phyloP scores from a whole-genome alignment of 1,140 invertebrate species.

The Steinernema feltiae region DNA sequence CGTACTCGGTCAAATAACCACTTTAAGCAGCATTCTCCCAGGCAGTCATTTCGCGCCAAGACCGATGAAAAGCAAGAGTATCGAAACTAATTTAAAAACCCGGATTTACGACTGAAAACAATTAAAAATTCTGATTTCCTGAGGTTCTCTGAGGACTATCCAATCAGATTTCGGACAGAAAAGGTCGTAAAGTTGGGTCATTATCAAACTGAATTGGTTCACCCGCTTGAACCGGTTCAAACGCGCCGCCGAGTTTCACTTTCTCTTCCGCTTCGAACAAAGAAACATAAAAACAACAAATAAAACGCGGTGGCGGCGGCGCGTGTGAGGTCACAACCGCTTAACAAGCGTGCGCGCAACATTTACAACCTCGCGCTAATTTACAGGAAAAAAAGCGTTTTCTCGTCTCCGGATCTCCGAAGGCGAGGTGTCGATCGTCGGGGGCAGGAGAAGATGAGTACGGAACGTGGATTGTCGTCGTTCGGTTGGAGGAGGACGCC shows the following conservation, averaged over 20 bases:
- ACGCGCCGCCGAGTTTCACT: not conserved
- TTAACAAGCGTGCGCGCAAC: not conserved
- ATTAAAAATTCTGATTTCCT: too few species aligned
- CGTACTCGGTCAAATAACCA: too few species aligned
- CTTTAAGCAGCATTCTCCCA: too few species aligned
- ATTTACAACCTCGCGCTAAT: not conserved
- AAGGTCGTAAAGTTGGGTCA: too few species aligned
- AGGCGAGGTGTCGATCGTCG: not conserved
- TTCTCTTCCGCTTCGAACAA: not conserved
- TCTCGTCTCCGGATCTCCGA: not conserved
- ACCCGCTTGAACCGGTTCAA: not conserved
- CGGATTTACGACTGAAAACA: too few species aligned
- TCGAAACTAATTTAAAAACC: too few species aligned
- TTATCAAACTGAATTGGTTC: not conserved
- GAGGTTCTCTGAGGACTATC: too few species aligned
- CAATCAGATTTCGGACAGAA: too few species aligned
- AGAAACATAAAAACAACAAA: not conserved
- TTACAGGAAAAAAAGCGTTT: not conserved
- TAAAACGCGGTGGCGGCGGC: too few species aligned
- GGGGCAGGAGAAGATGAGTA: not conserved
- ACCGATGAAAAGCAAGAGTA: too few species aligned
- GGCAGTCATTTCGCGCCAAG: too few species aligned
- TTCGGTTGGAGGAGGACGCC: not conserved
- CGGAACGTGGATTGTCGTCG: not conserved
- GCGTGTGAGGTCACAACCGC: too few species aligned